Percentiles rank a stretch among this genome's conserved stretches.
phyloP scores from a whole-genome alignment of 2,888 invertebrate species.

The Kryphioiulus occultus region DNA sequence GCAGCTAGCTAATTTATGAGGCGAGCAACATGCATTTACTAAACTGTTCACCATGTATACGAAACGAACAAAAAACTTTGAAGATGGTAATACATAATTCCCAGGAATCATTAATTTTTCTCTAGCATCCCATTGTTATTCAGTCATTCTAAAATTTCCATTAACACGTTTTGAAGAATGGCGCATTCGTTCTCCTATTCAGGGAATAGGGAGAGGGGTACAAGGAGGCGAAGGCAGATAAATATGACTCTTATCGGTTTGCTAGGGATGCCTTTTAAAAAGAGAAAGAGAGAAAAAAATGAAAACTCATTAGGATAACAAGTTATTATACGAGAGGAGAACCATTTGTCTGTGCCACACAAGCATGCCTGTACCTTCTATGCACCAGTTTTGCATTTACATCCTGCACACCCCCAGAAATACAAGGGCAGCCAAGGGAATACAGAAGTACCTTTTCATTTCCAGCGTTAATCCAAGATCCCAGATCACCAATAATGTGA shows the following conservation, averaged over 20 bases:
- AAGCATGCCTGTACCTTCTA: background rate
- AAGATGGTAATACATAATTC: conserved; percentile 28
- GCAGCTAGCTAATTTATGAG: conserved; percentile 18
- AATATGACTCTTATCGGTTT: conserved; percentile 31
- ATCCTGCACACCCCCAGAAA: background rate
- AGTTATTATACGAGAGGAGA: background rate
- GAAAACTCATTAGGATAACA: conserved; percentile 35
- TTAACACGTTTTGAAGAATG: conserved; percentile 16
- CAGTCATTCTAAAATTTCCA: conserved; percentile 30
- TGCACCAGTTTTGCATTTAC: background rate
- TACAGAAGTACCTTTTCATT: background rate
- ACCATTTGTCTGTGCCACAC: conserved; percentile 25
- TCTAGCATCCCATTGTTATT: conserved; percentile 30
- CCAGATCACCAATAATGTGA: background rate
- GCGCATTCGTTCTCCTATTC: conserved; percentile 9
- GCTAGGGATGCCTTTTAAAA: conserved; percentile 9
- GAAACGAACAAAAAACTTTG: background rate
- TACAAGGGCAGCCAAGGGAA: background rate
- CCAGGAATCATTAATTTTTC: conserved; percentile 35
- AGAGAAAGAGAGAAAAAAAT: background rate
- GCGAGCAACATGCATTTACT: conserved; percentile 31
- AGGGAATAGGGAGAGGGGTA: conserved; percentile 12
- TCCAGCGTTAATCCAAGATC: background rate
- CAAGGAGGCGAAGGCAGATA: conserved; percentile 22
- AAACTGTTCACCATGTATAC: conserved; percentile 11